Evolutionary conservation across 1,140 invertebrate genomes (phyloP).

Genomic region (Halesus radiatus): DNA sequence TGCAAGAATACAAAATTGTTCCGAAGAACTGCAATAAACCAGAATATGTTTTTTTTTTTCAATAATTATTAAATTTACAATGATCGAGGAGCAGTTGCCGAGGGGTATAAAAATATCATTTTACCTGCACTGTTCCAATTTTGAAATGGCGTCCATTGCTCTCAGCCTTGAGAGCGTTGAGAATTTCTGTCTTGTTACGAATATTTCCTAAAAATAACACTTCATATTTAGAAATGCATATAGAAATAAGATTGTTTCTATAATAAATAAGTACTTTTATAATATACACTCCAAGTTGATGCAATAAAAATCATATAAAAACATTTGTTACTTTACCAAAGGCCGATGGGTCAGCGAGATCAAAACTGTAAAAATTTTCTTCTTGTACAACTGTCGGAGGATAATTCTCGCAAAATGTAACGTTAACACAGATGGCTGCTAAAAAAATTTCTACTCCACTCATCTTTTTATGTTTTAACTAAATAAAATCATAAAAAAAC

Average conservation of each 20-base stretch:
- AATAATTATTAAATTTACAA: neutral
- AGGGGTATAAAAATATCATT: neutral
- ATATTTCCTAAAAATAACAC: neutral
- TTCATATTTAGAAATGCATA: neutral
- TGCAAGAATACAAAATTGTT: conserved; percentile 55
- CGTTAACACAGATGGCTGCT: conserved; percentile 63
- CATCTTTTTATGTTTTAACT: conserved; percentile 26
- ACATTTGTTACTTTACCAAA: neutral
- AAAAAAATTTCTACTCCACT: conserved; percentile 63
- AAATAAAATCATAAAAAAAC: neutral
- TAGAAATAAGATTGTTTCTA: neutral
- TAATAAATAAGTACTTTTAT: neutral
- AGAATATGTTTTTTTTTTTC: neutral
- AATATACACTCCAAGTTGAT: neutral
- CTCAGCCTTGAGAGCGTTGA: neutral
- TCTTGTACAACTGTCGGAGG: neutral
- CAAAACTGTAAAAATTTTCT: neutral
- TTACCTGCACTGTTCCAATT: conserved; percentile 54
- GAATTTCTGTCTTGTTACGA: neutral
- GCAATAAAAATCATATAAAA: neutral
- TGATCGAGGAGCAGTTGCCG: neutral
- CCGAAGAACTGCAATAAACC: too few species aligned
- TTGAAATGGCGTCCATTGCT: conserved; percentile 46
- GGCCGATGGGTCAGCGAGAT: neutral
- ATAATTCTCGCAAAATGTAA: conserved; percentile 47